Conservation (phyloP, 2,888 invertebrate species). For the Pheosia gnoma region DNA sequence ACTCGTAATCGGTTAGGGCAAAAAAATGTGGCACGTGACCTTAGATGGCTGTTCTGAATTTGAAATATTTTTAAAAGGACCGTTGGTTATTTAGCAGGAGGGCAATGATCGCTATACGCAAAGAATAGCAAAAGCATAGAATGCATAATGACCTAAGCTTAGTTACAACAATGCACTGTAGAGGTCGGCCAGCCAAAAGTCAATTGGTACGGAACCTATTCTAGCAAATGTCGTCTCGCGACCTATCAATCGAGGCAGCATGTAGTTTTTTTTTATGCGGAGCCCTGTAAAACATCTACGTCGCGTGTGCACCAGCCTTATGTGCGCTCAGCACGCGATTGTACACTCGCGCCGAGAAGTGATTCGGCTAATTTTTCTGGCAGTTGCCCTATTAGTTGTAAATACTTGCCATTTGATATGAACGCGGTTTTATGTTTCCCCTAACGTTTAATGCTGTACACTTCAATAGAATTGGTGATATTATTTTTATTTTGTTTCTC, state of each 20-base stretch:
- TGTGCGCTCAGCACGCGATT: slow-evolving; percentile 69
- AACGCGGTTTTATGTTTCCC: slow-evolving; percentile 47
- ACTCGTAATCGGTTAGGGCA: too few relatives aligned
- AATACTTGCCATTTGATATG: slow-evolving; percentile 46
- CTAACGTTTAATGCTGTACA: slow-evolving; percentile 46
- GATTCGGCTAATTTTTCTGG: slow-evolving; percentile 58
- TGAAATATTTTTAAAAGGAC: too few relatives aligned
- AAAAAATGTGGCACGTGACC: too few relatives aligned
- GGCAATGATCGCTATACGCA: too few relatives aligned
- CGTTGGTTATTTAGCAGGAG: too few relatives aligned
- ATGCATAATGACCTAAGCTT: too few relatives aligned
- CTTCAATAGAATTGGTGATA: slow-evolving; percentile 37
- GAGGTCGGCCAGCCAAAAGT: too few relatives aligned
- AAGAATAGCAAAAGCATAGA: too few relatives aligned
- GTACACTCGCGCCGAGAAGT: slow-evolving; percentile 63
- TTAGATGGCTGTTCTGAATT: too few relatives aligned
- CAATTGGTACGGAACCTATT: background rate
- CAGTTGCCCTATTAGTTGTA: slow-evolving; percentile 42
- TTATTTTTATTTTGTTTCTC: slow-evolving; percentile 18
- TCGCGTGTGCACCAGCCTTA: slow-evolving; percentile 76
- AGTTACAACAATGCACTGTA: too few relatives aligned
- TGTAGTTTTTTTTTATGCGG: slow-evolving; percentile 77
- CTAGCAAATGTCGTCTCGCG: slow-evolving; percentile 14
- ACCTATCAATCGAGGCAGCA: slow-evolving; percentile 27
- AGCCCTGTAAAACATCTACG: slow-evolving; percentile 73